Base-by-base conservation (phyloP, 1,140 invertebrate genomes). In the Lasaia peninsularis region DNA sequence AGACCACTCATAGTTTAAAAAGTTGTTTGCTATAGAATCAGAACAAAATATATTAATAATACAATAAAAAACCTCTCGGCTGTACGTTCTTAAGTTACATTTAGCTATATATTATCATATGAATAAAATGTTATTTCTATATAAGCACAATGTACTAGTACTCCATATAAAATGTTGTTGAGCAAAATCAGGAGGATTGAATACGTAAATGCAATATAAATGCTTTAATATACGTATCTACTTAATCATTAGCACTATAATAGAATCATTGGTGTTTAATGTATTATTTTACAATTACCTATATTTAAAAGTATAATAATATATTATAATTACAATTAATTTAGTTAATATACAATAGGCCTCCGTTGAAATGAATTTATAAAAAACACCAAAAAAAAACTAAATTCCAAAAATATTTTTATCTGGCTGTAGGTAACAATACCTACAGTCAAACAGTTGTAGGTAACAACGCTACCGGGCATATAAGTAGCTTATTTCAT, bases 111-210 rank as follows among this genome's bases (percentile, higher is more conserved):
- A 5, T 24, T 1, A 40, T 40, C 6, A 40, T 40, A 40, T 11
- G 16, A 40, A 14, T 40, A 16, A 40, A 40, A 40, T 40, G 16
- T 40, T 40, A 40, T 8, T 16, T 9, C 14, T 40, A 40, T 18
- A 9, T 9, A 10, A 40, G 9, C 37, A 18, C 16, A 40, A 40
- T 40, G 37, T 40, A 40, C 16, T 24, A 24, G 2, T 40, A 16
- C 9, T 52, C 56, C 24, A 52, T 52, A 51, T 53, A 61, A 63
- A 65, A 62, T 59, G 51, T 63, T 63, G 60, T 85, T 82, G 79
- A 85, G 81, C 79, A 85, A 82, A 60, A 65, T 62, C 59, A 75
- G 58, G 65, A 67, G 51, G 55, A 68, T 67, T 65, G 54, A 18
- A 58, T 51, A 51, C 58, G 69, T 69, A 73, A 76, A 68, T 73